Percentiles rank a stretch among this genome's conserved stretches.
phyloP scores from a whole-genome alignment of 2,888 invertebrate species.

The Pseudococcus jackbeardsleyi region DNA sequence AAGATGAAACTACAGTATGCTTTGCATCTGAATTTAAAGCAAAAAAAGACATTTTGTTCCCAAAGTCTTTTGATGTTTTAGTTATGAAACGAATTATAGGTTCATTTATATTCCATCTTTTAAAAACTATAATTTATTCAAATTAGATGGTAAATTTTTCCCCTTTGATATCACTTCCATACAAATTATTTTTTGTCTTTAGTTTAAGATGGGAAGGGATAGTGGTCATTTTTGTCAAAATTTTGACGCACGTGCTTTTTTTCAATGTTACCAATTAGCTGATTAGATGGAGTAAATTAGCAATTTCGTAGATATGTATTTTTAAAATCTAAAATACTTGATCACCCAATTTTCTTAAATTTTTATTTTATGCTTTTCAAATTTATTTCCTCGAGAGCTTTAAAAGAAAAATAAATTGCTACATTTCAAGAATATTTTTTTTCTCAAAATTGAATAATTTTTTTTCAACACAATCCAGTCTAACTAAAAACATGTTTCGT shows the following conservation, averaged over 20 bases:
- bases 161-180: constrained; percentile 4
- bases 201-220: no score
- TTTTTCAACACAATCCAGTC: neutral
- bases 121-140: constrained; percentile 50
- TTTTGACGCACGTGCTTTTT: neutral
- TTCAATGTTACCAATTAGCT: neutral
- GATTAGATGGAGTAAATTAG: neutral
- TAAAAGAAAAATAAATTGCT: neutral
- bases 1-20: neutral
- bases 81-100: constrained; percentile 31
- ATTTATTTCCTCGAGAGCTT: neutral
- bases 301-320: no score
- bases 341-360: neutral
- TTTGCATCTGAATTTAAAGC: constrained; percentile 7
- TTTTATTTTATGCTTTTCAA: neutral
- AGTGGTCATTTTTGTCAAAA: neutral
- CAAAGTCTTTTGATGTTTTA: constrained; percentile 10
- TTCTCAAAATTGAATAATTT: neutral
- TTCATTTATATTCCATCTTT: constrained; percentile 35
- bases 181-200: neutral
- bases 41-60: constrained; percentile 24
- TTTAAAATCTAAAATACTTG: no score
- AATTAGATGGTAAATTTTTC: constrained; percentile 35
- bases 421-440: neutral
- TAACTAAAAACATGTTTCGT: neutral